Evolutionary conservation across 2,888 invertebrate genomes (phyloP), one percentile per base, ranked within the genome.

Genomic region (Fragum sueziense): DNA sequence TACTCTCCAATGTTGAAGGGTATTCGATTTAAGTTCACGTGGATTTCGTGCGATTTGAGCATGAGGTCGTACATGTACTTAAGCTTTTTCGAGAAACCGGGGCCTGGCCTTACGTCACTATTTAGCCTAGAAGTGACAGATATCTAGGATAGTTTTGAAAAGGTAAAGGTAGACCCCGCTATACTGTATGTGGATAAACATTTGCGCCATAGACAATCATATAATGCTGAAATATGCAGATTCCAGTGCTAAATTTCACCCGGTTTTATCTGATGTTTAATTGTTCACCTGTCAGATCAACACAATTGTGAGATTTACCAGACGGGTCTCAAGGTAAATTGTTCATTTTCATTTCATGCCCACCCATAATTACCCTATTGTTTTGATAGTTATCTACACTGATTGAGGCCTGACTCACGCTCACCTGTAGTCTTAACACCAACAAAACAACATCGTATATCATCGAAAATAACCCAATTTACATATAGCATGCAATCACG

Each of bases 281-380:
- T 65, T 65, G 65, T 65, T 22, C 41, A n/a, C 6, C 65, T 65
- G 65, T 65, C 65, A 65, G 27, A 65, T 34, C 27, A 37, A 34
- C 22, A n/a, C 11, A 25, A 25, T n/a, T 14, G 34, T 65, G 65
- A 65, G 29, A 34, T 41, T 22, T 22, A 41, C n/a, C 65, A 65
- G 65, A 65, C 65, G 47, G 47, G 27, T 1, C 2, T n/a, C 20
- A 65, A n/a, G 17, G 22, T 65, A 34, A 65, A 65, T 65, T n/a
- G 65, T 41, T 65, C 65, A 65, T 65, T 65, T 65, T 65, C 25
- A 11, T 65, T 41, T 65, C 65, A 65, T 65, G 65, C 65, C 65
- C 65, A 65, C 65, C 65, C 65, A 65, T 65, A 65, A 65, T 65
- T 65, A 25, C 65, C 65, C 41, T 25, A 65, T 65, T 65, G 65